Evolutionary conservation across 2,113 vertebrate genomes (phyloP).

Genomic region (Halichoerus grypus): DNA sequence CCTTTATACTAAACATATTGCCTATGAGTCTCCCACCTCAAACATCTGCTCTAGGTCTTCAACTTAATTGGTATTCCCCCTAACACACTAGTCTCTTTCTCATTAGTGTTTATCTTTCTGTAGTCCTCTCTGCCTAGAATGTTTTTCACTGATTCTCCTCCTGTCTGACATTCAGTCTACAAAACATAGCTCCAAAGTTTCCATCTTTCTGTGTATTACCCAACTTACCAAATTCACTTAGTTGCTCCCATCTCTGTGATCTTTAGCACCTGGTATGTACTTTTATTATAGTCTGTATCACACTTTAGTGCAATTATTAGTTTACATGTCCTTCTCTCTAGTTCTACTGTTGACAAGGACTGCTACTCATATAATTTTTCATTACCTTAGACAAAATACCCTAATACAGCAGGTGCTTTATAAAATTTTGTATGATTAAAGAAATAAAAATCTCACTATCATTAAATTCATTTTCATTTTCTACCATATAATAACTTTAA

Average conservation of each 20-base stretch:
- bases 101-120: neutral
- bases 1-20: neutral
- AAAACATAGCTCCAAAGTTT: neutral
- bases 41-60: neutral
- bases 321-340: neutral
- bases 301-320: neutral
- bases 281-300: neutral
- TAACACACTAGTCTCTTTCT: neutral
- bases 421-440: neutral
- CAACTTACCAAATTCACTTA: neutral
- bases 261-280: neutral
- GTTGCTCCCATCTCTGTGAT: neutral
- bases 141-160: neutral
- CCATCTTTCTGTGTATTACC: neutral
- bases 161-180: neutral
- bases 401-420: neutral
- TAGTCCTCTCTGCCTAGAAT: neutral
- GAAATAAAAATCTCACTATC: neutral
- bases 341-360: neutral
- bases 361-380: neutral
- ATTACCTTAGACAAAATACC: neutral
- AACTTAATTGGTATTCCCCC: neutral
- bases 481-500: neutral
- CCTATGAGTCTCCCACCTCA: neutral
- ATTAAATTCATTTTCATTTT: slow-evolving; percentile 46